A percentile compares a stretch with the other conserved stretches of the same genome.
Conservation (phyloP, 2,888 invertebrate species). For the Acrobasis suavella region DNA sequence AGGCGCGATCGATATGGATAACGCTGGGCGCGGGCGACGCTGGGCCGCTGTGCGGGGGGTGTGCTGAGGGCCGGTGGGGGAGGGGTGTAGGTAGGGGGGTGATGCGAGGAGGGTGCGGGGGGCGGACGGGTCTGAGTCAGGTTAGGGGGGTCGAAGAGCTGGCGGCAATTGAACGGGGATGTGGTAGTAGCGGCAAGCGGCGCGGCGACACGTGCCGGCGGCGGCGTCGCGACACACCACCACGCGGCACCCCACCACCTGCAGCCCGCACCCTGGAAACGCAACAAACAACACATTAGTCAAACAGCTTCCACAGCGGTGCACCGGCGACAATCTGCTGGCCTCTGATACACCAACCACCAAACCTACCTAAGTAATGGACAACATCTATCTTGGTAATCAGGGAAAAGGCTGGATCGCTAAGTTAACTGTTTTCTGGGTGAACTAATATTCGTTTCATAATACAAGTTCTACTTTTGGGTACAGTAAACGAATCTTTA, state of each 20-base stretch:
- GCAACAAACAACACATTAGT: not conserved
- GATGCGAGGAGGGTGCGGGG: constrained; percentile 42
- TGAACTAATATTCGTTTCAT: too few relatives aligned
- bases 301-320: not conserved
- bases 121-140: constrained; percentile 40
- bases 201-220: constrained; percentile 95
- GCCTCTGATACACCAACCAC: not conserved
- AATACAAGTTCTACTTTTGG: too few relatives aligned
- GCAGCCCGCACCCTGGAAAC: constrained; percentile 95
- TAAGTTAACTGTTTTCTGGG: not conserved
- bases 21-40: constrained; percentile 56
- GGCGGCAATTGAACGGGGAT: constrained; percentile 95
- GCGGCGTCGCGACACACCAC: constrained; percentile 98
- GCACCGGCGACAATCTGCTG: not conserved
- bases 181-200: constrained; percentile 98
- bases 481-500: too few relatives aligned
- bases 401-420: not conserved
- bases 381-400: not conserved
- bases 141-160: constrained; percentile 83
- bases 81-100: constrained; percentile 29
- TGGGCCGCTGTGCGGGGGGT: constrained; percentile 36
- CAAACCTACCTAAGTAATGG: not conserved
- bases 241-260: constrained; percentile 97
- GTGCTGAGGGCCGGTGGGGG: constrained; percentile 28
- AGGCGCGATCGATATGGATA: constrained; percentile 70